Base-by-base conservation (phyloP, 2,113 vertebrate species). In the Indri indri region DNA sequence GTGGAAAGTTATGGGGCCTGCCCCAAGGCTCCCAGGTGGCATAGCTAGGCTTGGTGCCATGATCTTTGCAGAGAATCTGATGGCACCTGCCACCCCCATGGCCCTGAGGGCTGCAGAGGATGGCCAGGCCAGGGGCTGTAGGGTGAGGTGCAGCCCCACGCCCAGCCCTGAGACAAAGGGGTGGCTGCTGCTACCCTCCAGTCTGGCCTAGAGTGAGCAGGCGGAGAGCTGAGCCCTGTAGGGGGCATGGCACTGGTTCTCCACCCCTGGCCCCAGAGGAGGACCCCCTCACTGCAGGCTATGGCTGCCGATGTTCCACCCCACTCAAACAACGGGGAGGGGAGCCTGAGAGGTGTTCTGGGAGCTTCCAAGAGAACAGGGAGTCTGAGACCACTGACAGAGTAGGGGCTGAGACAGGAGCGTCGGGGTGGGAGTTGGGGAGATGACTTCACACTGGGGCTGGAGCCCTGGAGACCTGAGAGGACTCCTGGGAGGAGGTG, bases 61-160 rank as follows among this genome's bases (percentile, higher is more conserved):
- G 6, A 73, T 25, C 8, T 45, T 50, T 42, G 57, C 90, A 86
- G 50, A 91, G 34, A 95, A 59, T 10, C 82, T 80, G 27, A 76
- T 34, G 37, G 42, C 90, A 63, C 47, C n/a, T 34, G 79, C 20
- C 25, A 54, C 32, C 14, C 8, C 32, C 12, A n/a, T 12, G 34
- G 45, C 45, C 47, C 57, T 23, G 30, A 54, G 81, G 59, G 40
- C 22, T 11, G 13, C 47, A 40, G 83, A 22, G 50, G 59, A 22
- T n/a, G 2, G 20, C 42, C 34, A 47, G 61, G 3, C 86, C 17
- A 16, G n/a, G 45, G 32, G 61, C 16, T 47, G 25, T 5, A 27
- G 47, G 45, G 20, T 8, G 34, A 42, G 23, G 16, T 16, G 27
- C 54, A 37, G 7, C 30, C 86, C 86, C 54, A 9, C 14, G 7